Conservation (phyloP, 1,140 invertebrate genomes). For the Episyrphus balteatus region DNA sequence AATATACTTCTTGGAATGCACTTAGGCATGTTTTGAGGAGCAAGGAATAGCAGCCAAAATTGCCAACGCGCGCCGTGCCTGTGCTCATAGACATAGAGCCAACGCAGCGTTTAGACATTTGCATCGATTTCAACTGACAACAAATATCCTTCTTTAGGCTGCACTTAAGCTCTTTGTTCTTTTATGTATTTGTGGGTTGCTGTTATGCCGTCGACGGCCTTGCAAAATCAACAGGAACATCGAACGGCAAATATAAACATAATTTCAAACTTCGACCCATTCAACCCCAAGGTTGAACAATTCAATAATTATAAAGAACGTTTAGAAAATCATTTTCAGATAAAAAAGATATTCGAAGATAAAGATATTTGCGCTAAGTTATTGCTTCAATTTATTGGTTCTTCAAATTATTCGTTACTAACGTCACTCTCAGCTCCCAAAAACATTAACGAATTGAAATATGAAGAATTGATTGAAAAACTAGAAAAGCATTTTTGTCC, state of each 20-base stretch:
- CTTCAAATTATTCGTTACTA: neutral
- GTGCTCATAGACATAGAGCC: no score
- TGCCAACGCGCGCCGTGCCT: no score
- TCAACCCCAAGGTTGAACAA: no score
- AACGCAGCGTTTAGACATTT: no score
- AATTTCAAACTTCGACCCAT: no score
- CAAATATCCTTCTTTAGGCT: no score
- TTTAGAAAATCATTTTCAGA: neutral
- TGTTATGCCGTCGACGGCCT: neutral
- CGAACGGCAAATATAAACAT: neutral
- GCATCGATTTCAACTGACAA: no score
- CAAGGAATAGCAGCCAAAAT: no score
- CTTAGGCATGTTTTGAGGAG: no score
- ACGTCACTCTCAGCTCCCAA: neutral
- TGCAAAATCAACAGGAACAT: neutral
- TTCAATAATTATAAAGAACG: neutral
- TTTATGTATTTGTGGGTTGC: no score
- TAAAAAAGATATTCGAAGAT: neutral
- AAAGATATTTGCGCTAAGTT: conserved; percentile 1
- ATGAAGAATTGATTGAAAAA: neutral
- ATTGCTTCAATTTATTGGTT: conserved; percentile 2
- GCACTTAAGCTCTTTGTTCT: no score
- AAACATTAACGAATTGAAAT: neutral
- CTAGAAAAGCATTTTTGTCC: conserved; percentile 1
- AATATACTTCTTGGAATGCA: no score